These are phyloP conservation scores for Ametastegia equiseti DNA, from an alignment of 2,888 invertebrate species.

Conservation along the genomic window DNA sequence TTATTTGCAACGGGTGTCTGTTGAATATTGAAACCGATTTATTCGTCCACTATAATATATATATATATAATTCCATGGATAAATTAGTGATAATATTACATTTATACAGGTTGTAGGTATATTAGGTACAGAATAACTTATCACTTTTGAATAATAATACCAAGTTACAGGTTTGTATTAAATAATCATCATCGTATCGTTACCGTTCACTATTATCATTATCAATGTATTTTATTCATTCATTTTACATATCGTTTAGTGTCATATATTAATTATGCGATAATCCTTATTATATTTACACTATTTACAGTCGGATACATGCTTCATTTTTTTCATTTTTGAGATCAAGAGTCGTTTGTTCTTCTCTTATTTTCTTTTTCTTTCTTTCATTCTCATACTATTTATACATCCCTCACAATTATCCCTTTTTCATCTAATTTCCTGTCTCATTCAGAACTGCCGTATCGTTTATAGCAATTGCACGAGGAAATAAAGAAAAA, in stretches of 20 bases:
- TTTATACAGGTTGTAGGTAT: conserved; percentile 68
- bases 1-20: neutral
- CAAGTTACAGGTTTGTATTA: conserved; percentile 13
- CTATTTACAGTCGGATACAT: conserved; percentile 38
- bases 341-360: conserved; percentile 41
- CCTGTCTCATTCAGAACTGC: neutral
- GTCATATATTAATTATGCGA: conserved; percentile 37
- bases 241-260: conserved; percentile 37
- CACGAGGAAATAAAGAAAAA: neutral
- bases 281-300: conserved; percentile 44
- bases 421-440: neutral
- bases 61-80: conserved; percentile 67
- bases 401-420: neutral
- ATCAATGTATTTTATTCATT: conserved; percentile 25
- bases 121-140: conserved; percentile 45
- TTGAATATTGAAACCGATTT: conserved; percentile 74
- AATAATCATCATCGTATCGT: conserved; percentile 8
- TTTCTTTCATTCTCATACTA: neutral
- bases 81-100: conserved; percentile 73
- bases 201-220: neutral
- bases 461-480: too few relatives aligned
- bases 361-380: neutral
- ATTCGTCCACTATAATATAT: conserved; percentile 70
- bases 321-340: too few relatives aligned
- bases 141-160: conserved; percentile 31